These are phyloP conservation scores for Agapornis roseicollis DNA, from an alignment of 2,113 vertebrate genomes.

Conservation along the genomic window DNA sequence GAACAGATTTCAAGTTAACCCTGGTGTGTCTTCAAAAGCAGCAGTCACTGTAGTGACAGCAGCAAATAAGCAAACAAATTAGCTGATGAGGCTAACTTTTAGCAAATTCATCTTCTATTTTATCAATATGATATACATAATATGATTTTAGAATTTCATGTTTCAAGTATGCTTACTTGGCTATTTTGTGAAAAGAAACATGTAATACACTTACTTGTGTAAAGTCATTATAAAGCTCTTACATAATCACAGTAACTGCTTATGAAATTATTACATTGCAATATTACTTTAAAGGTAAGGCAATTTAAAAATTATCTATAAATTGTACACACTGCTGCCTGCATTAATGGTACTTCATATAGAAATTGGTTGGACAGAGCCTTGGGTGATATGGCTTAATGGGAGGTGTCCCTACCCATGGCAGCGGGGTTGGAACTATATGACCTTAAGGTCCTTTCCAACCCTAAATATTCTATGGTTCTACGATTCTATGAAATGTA, in stretches of 20 bases:
- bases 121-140: background rate
- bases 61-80: slow-evolving; percentile 26
- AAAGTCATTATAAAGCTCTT: slow-evolving; percentile 52
- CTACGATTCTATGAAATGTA: background rate
- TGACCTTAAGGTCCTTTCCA: too few species aligned
- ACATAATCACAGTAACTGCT: slow-evolving; percentile 55
- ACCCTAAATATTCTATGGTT: too few species aligned
- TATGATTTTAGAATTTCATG: slow-evolving; percentile 42
- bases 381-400: too few species aligned
- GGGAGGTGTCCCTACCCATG: too few species aligned
- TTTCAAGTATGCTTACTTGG: slow-evolving; percentile 38
- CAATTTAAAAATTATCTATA: slow-evolving; percentile 31
- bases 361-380: background rate
- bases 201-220: slow-evolving; percentile 38
- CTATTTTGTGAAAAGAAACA: slow-evolving; percentile 56
- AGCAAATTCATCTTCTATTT: slow-evolving; percentile 52
- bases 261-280: slow-evolving; percentile 51
- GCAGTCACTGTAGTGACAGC: background rate
- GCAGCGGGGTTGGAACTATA: too few species aligned
- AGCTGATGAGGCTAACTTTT: slow-evolving; percentile 43
- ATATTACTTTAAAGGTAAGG: slow-evolving; percentile 27
- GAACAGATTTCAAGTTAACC: background rate
- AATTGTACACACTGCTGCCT: background rate
- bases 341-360: slow-evolving; percentile 59
- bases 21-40: background rate